Evolutionary conservation across 2,888 invertebrate species (phyloP).

Genomic region (Oscheius myriophilus): DNA sequence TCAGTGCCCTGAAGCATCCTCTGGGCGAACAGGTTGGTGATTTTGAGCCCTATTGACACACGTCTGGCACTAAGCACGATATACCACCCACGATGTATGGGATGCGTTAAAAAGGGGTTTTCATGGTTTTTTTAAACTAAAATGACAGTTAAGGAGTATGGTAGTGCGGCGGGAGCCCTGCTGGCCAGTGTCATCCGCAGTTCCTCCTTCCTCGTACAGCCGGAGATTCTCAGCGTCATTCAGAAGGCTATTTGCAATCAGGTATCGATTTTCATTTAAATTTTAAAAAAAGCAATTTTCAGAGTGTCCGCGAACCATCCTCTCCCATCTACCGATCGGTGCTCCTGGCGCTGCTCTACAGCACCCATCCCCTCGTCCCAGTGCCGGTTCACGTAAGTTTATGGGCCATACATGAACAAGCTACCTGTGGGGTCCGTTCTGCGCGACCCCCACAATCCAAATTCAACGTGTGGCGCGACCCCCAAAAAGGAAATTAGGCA

Average conservation of each 20-base stretch:
- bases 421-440: no score
- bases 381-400: slow-evolving; percentile 49
- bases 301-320: slow-evolving; percentile 32
- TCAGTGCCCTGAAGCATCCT: slow-evolving; percentile 38
- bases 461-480: no score
- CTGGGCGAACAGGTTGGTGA: slow-evolving; percentile 25
- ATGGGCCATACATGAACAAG: no score
- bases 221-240: slow-evolving; percentile 41
- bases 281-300: neutral
- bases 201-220: slow-evolving; percentile 35
- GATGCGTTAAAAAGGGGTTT: no score
- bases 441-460: no score
- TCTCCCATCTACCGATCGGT: slow-evolving; percentile 38
- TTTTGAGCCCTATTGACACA: neutral
- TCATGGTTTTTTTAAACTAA: neutral
- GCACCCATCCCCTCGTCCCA: slow-evolving; percentile 48
- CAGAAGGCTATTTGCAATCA: slow-evolving; percentile 40
- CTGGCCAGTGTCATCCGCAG: slow-evolving; percentile 35
- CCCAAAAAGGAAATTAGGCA: no score
- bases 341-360: slow-evolving; percentile 42
- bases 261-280: slow-evolving; percentile 5
- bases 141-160: slow-evolving; percentile 32
- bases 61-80: no score
- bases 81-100: neutral
- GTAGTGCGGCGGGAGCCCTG: slow-evolving; percentile 30